Evolutionary conservation across 2,797 vertebrate genomes (phyloP), one percentile per base, ranked within the genome.

Genomic region (Leontocebus nigricollis): DNA sequence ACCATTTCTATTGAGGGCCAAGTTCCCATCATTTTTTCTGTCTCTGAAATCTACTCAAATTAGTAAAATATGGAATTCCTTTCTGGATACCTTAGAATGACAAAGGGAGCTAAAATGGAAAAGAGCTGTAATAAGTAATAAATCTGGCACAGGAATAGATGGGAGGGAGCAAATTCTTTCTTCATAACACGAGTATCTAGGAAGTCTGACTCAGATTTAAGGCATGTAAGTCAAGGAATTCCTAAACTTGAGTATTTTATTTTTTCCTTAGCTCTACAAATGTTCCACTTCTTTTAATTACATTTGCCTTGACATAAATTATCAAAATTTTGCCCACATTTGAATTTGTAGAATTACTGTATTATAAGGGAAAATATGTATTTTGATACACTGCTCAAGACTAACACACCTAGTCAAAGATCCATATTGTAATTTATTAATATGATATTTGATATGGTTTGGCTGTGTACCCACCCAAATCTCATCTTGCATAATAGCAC

Each of bases 91-190:
- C 73, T 94, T 15, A 6, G 36, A 93, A 96, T 85, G 96, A 94
- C 30, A 95, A 88, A 98, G 94, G 90, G 86, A 97, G 52, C 9
- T 46, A 73, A 80, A 95, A 96, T 98, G 97, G 86, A 95, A 96
- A 98, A 98, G 95, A 93, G 87, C 64, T 86, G 67, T 76, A 94
- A 93, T 84, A 90, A 95, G 61, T 75, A 90, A 55, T 91, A 93
- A 85, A 89, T 0, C 4, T 55, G 39, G 50, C 64, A 59, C 59
- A 94, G 15, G 30, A 41, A 50, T 10, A 64, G 26, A 92, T 7
- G 88, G 92, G 96, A 95, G 36, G 39, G 44, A 50, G 59, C 39
- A 92, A 95, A 41, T n/a, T 73, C 41, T 41, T 83, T 92, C 97
- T 96, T 83, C 39, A 0, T 80, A 90, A 93, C 27, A 92, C 30